Conservation (phyloP, 2,113 vertebrate species). For the Spea bombifrons region DNA sequence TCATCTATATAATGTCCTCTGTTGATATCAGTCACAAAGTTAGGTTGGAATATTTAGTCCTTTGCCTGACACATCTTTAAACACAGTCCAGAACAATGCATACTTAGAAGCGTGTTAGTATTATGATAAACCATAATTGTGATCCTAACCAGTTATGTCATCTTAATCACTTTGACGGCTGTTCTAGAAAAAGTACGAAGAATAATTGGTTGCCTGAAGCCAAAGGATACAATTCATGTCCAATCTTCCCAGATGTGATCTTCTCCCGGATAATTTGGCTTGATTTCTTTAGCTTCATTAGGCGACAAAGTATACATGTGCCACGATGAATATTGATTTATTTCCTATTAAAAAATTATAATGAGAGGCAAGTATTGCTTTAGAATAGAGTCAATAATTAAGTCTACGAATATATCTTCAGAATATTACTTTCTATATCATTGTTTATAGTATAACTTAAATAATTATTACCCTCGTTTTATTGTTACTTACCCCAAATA, state of each 20-base stretch:
- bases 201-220: slow-evolving; percentile 25
- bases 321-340: slow-evolving; percentile 12
- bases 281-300: slow-evolving; percentile 25
- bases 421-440: background rate
- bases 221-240: slow-evolving; percentile 36
- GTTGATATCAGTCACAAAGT: background rate
- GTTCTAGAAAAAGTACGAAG: background rate
- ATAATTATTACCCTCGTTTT: too few species aligned
- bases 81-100: background rate
- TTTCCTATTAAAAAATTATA: slow-evolving; percentile 17
- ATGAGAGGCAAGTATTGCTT: background rate
- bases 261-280: slow-evolving; percentile 31
- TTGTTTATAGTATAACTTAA: too few species aligned
- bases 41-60: background rate
- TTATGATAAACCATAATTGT: background rate
- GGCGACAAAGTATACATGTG: slow-evolving; percentile 1
- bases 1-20: background rate
- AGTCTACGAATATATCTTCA: background rate
- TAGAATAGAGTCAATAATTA: background rate
- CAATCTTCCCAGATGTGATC: slow-evolving; percentile 5
- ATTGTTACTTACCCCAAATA: too few species aligned
- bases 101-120: background rate
- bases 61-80: background rate
- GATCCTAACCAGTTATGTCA: slow-evolving; percentile 9
- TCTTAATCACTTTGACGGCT: slow-evolving; percentile 12